phyloP scores from a whole-genome alignment of 2,797 vertebrate genomes.

The Propithecus deckenii region DNA sequence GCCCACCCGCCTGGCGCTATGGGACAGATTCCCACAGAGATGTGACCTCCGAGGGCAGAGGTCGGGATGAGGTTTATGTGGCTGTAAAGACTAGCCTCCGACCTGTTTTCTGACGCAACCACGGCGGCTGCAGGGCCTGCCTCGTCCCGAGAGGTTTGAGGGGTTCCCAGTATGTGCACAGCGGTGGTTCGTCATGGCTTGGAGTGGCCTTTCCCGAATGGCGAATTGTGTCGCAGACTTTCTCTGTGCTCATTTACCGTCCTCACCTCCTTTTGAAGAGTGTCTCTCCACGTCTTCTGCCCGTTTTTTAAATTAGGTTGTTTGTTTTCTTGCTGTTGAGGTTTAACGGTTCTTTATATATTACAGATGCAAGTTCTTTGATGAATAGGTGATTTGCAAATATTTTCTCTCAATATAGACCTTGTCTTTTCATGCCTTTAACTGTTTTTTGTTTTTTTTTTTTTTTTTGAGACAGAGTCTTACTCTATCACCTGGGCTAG shows the following conservation, averaged over 20 bases:
- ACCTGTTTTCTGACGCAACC: background rate
- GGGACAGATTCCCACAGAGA: background rate
- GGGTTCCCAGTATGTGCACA: background rate
- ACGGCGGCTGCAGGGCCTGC: background rate
- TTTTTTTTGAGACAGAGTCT: too few species aligned
- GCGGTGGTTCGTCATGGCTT: background rate
- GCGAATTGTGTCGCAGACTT: background rate
- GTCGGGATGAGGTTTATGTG: background rate
- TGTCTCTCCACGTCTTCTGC: background rate
- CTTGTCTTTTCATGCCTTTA: background rate
- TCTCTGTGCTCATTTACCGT: background rate
- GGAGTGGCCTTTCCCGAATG: background rate
- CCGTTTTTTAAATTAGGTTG: background rate
- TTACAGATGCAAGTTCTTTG: background rate
- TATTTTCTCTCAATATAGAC: background rate
- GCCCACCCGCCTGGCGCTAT: background rate
- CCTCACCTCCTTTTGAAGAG: background rate
- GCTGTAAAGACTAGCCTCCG: background rate
- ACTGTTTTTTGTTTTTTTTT: background rate
- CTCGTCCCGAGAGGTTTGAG: background rate
- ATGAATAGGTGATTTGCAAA: background rate
- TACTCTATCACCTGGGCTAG: too few species aligned
- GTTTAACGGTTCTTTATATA: background rate
- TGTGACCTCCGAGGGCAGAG: background rate
- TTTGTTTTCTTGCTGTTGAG: background rate